Evolutionary conservation across 2,113 vertebrate genomes (phyloP).

Genomic region (Chionodraco myersi): DNA sequence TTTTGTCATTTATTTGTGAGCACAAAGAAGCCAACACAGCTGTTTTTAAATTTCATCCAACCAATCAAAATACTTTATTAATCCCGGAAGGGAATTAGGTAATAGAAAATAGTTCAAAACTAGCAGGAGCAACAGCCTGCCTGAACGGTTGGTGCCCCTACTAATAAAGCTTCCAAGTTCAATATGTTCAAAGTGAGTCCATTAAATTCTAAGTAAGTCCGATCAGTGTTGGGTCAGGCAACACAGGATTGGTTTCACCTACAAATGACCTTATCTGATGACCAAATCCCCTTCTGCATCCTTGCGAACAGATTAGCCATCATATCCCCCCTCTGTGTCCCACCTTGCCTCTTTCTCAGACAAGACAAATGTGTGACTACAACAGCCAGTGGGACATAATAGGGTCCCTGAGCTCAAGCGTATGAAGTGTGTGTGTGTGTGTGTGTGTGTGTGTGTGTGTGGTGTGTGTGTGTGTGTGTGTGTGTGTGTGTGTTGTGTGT

Average conservation of each 20-base stretch:
- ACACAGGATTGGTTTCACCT: constrained; percentile 3
- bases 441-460: constrained; percentile 18
- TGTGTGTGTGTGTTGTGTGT: constrained; percentile 23
- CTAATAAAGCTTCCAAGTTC: background rate
- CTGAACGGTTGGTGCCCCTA: too few species aligned
- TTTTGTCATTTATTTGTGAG: constrained; percentile 3
- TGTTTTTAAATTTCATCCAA: background rate
- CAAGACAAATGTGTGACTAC: constrained; percentile 36
- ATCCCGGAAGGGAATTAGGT: too few species aligned
- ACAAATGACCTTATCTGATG: constrained; percentile 34
- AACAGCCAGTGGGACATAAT: constrained; percentile 36
- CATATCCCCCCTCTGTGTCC: constrained; percentile 39
- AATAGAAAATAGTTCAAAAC: too few species aligned
- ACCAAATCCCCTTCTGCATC: constrained; percentile 32
- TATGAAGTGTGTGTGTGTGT: constrained; percentile 1
- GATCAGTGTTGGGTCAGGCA: background rate
- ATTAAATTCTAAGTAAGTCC: background rate
- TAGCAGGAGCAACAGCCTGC: too few species aligned
- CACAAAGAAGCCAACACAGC: background rate
- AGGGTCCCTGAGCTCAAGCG: constrained; percentile 10
- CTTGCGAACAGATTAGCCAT: constrained; percentile 28
- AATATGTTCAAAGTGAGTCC: background rate
- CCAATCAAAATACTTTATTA: too few species aligned
- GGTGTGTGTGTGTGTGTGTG: constrained; percentile 22
- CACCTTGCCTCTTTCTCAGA: constrained; percentile 38